Evolutionary conservation across 2,113 vertebrate genomes (phyloP), one percentile per base, ranked within the genome.

Genomic region (Benitochromis conjunctus): DNA sequence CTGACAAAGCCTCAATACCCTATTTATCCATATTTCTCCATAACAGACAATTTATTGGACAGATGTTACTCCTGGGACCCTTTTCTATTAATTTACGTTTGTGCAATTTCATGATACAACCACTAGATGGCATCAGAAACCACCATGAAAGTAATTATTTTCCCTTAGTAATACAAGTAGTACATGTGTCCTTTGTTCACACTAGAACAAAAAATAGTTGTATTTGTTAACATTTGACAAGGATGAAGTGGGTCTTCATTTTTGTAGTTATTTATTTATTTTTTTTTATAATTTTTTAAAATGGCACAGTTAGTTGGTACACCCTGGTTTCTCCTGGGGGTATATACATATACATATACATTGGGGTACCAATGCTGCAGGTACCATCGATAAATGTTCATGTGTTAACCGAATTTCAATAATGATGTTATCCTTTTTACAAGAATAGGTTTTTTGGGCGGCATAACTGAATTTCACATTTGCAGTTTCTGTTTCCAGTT

Each of bases 81-180:
- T 66, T 57, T 6, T 76, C 19, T 41, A 9, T 66, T 58, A 36
- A 24, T 79, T 31, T 16, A 83, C 13, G 51, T 29, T 4, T 41
- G 6, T 82, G 88, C 26, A 86, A 4, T 79, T 62, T 11, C n/a
- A 16, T 10, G 3, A 78, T 14, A 34, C 36, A 29, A 21, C 88
- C 90, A 88, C 80, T 66, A 91, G 88, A 78, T 91, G 87, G 11
- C 62, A 56, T 36, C 34, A 71, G 11, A 82, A 64, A 55, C 79
- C 38, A 76, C 46, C 26, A 76, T 34, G 18, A 55, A 69, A 54
- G 19, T 7, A 48, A 21, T 56, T 9, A 1, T 31, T 62, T 54
- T 7, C 14, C 41, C 8, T 14, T 6, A 43, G 74, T 80, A 14
- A 78, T 60, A 80, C 55, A 66, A 76, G 5, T 4, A 46, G 43